phyloP scores from a whole-genome alignment of 2,797 vertebrate genomes.

The Notolabrus celidotus region DNA sequence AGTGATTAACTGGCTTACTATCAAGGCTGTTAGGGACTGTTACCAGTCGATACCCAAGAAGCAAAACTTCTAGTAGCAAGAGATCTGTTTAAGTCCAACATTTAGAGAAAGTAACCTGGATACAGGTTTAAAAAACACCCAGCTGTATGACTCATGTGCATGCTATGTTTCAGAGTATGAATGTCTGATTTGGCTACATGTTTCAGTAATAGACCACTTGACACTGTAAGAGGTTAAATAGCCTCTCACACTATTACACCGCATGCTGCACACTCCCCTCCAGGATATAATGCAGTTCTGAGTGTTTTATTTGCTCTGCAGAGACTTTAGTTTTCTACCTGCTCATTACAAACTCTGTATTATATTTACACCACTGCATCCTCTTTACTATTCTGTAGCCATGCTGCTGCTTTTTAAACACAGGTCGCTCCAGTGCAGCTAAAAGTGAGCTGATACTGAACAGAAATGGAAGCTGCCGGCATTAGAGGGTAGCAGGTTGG shows the following conservation, averaged over 20 bases:
- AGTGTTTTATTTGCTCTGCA: constrained; percentile 62
- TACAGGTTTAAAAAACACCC: neutral
- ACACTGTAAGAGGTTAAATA: constrained; percentile 78
- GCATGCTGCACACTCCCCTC: constrained; percentile 53
- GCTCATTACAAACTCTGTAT: constrained; percentile 60
- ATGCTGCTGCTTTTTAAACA: constrained; percentile 20
- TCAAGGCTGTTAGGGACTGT: neutral
- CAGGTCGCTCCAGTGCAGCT: constrained; percentile 43
- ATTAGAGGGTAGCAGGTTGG: constrained; percentile 26
- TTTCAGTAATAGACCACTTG: constrained; percentile 64
- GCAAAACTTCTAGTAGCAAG: neutral
- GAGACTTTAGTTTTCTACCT: constrained; percentile 47
- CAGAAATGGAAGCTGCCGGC: constrained; percentile 25
- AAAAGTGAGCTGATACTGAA: constrained; percentile 29
- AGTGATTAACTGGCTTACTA: neutral
- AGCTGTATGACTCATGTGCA: neutral
- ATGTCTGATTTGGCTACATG: constrained; percentile 43
- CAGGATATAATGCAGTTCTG: constrained; percentile 51
- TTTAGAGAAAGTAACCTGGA: neutral
- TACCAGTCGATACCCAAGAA: neutral
- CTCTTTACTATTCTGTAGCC: constrained; percentile 42
- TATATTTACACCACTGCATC: constrained; percentile 59
- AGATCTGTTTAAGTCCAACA: neutral
- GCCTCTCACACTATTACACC: constrained; percentile 75
- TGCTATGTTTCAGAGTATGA: neutral